Conservation (phyloP, 1,140 invertebrate species). For the Heterodera schachtii region DNA sequence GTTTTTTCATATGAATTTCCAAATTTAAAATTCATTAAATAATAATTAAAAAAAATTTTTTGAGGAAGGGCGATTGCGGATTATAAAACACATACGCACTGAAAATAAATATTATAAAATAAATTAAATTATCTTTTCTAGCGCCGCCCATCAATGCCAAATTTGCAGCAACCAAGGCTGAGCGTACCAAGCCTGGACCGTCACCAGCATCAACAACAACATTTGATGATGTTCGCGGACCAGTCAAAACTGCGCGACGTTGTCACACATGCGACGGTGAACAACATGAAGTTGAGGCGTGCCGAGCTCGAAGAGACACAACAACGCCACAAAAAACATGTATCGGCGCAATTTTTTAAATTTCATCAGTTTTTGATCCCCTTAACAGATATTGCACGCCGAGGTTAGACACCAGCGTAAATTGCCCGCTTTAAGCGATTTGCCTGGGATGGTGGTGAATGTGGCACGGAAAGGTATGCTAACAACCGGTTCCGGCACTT, state of each 20-base stretch:
- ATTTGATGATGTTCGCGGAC: constrained; percentile 9
- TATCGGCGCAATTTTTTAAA: not conserved
- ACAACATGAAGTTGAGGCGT: constrained; percentile 26
- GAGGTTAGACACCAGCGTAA: not conserved
- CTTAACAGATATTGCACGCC: not conserved
- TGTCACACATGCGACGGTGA: constrained; percentile 21
- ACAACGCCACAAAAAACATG: not conserved
- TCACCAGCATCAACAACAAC: not conserved
- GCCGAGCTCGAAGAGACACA: constrained; percentile 4
- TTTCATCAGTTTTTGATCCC: too few relatives aligned
- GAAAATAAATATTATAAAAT: not conserved
- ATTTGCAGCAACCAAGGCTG: not conserved
- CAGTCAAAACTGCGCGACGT: constrained; percentile 2
- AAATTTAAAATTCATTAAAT: too few relatives aligned
- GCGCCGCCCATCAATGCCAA: constrained; percentile 1
- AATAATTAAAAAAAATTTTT: too few relatives aligned
- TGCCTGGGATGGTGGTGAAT: constrained; percentile 9
- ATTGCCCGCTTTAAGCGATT: not conserved
- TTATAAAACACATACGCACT: too few relatives aligned
- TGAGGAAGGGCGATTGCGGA: too few relatives aligned
- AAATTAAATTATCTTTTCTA: not conserved
- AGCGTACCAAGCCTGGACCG: not conserved
- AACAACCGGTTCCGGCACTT: not conserved
- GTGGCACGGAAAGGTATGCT: constrained; percentile 8
- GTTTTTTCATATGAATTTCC: too few relatives aligned